Conservation (phyloP, 2,797 vertebrate genomes). For the Hylomyscus alleni region DNA sequence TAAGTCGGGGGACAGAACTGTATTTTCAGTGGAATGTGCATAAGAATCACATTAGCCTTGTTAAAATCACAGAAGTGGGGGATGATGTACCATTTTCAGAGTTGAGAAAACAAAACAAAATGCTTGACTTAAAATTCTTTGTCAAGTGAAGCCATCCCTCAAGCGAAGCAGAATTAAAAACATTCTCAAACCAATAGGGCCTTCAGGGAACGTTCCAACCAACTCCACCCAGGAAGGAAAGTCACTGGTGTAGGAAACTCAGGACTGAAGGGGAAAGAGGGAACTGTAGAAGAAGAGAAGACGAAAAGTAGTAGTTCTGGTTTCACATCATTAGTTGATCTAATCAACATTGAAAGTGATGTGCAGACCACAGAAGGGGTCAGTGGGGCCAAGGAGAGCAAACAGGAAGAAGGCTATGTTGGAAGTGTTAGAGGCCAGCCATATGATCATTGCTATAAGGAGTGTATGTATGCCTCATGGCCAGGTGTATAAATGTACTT, state of each 20-base stretch:
- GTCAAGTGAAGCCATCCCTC: neutral
- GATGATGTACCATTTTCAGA: accelerated
- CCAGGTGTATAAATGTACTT: neutral
- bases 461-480: no score
- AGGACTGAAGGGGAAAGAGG: neutral
- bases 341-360: neutral
- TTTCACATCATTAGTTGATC: neutral
- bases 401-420: accelerated
- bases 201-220: neutral
- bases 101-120: neutral
- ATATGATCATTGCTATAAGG: neutral
- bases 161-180: neutral
- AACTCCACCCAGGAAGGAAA: neutral
- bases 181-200: neutral
- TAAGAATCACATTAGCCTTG: accelerated
- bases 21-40: accelerated
- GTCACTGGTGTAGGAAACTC: neutral
- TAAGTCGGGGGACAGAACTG: neutral
- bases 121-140: neutral
- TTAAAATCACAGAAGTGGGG: accelerated
- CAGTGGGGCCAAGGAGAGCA: neutral
- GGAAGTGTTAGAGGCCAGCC: accelerated
- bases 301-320: no score
- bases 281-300: neutral
- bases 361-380: accelerated